Evolutionary conservation across 2,113 vertebrate species (phyloP), one percentile per base, ranked within the genome.

Genomic region (Okapia johnstoni): DNA sequence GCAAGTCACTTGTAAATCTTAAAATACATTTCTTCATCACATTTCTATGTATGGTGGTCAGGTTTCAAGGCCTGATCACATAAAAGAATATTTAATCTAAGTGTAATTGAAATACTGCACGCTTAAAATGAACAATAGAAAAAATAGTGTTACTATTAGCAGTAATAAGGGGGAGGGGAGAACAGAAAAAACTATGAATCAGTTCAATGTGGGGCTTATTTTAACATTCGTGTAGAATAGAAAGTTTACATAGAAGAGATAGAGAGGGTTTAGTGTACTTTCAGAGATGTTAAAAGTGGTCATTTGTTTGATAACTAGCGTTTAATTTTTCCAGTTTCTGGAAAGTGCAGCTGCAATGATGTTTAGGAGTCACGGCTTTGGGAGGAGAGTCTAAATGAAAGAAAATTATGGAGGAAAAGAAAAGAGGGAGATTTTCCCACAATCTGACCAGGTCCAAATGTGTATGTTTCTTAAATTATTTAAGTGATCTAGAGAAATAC

Each of bases 261-360:
- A 85, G 77, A 73, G 13, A 86, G 23, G 7, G 8, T 11, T 50
- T 77, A n/a, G 33, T 30, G 3, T 36, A 60, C 13, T 60, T 92
- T 96, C 40, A 85, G 48, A 96, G n/a, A 90, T 80, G 13, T 63
- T 81, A 33, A 66, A 70, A 48, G 26, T 40, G 46, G 36, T 46
- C 21, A 58, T 90, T 90, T 95, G 63, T 63, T 88, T 63, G 83
- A 54, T 2, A 40, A 6, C 4, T 7, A 70, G 19, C 26, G 26
- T 63, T 97, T 66, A 88, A 66, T 91, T 60, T 97, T 93, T 93
- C 57, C 55, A 85, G 52, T 91, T 30, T 92, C 58, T 88, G n/a
- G 4, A 80, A 97, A 91, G 25, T 50, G 0, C 40, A 40, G 50
- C 21, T 43, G 66, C 8, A 86, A 23, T 91, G 43, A 52, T 48